Evolutionary conservation across 2,797 vertebrate species (phyloP), one percentile per base, ranked within the genome.

Genomic region (Gila robusta): DNA sequence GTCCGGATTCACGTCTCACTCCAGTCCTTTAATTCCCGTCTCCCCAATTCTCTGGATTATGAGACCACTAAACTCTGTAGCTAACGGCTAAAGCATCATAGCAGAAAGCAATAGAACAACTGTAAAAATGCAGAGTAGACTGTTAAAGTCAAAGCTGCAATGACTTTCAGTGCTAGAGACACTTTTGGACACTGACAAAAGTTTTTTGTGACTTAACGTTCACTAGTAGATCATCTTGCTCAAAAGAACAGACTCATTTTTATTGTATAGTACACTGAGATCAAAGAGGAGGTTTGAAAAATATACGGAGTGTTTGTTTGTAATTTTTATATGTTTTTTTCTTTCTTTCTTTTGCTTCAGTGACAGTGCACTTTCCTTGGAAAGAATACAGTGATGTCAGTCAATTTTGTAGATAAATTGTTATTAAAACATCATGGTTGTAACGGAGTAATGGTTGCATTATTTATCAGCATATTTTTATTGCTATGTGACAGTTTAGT

Each of bases 331-430:
- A 95, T 95, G 93, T 95, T 95, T 78, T 88, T 94, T 59, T 70
- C 35, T 82, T 47, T 47, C 3, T 49, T 49, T 44, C 3, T 67
- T 66, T 95, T 94, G 95, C 94, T 96, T 95, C 92, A 92, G 94
- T 96, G 93, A 95, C 94, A 89, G 95, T 96, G 94, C 93, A 93
- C 93, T 95, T 95, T 95, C 94, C 93, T 94, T 94, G 87, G 92
- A 92, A 89, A 94, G 92, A 95, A 91, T 92, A 96, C 96, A 97
- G 96, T 96, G 96, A 96, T 96, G 97, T 96, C 96, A 97, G 97
- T 98, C 96, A 94, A 95, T 98, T 99, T 98, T 98, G 97, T 98
- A 99, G 97, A 96, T 97, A 95, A 97, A 97, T 96, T 97, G 96
- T 96, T 98, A 98, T 98, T 98, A 96, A 98, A 97, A 97, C 95